Conservation (phyloP, 2,797 vertebrate species). For the Hemibagrus guttatus region DNA sequence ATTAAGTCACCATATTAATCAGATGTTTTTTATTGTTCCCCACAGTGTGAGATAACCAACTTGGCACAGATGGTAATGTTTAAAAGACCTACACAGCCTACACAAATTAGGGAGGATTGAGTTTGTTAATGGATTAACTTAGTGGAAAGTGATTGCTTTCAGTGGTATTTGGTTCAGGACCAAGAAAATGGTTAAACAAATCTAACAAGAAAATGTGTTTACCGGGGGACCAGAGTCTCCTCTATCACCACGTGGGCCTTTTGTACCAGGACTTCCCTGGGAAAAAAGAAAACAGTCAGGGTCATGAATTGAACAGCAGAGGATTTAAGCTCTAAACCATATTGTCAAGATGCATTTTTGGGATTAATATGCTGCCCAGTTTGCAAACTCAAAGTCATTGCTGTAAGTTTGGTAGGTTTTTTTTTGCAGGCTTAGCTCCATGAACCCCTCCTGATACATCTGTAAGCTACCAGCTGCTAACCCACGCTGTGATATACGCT, state of each 20-base stretch:
- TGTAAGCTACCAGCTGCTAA: slow-evolving; percentile 30
- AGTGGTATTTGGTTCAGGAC: slow-evolving; percentile 21
- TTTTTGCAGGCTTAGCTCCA: slow-evolving; percentile 61
- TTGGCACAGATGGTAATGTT: slow-evolving; percentile 6
- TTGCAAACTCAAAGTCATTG: slow-evolving; percentile 61
- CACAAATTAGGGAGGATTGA: not conserved
- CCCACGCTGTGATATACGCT: slow-evolving; percentile 46
- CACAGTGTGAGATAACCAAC: slow-evolving; percentile 4
- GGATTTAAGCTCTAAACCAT: slow-evolving; percentile 63
- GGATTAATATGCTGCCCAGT: slow-evolving; percentile 59
- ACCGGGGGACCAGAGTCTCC: slow-evolving; percentile 85
- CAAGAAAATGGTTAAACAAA: not conserved
- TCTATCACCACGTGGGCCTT: slow-evolving; percentile 94
- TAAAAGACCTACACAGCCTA: slow-evolving; percentile 15
- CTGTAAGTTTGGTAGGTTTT: not conserved
- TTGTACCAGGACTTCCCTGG: slow-evolving; percentile 90
- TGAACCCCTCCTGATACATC: slow-evolving; percentile 35
- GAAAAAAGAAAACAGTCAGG: slow-evolving; percentile 52
- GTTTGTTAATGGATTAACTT: slow-evolving; percentile 11
- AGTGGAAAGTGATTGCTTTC: not conserved
- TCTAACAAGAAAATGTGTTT: slow-evolving; percentile 68
- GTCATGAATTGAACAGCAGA: slow-evolving; percentile 52
- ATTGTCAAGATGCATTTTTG: slow-evolving; percentile 55
- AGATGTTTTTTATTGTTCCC: not conserved
- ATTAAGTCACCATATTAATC: not conserved